A percentile compares a stretch with the other conserved stretches of the same genome.
Conservation (phyloP, 2,888 invertebrate genomes). For the Rhamnusium bicolor region DNA sequence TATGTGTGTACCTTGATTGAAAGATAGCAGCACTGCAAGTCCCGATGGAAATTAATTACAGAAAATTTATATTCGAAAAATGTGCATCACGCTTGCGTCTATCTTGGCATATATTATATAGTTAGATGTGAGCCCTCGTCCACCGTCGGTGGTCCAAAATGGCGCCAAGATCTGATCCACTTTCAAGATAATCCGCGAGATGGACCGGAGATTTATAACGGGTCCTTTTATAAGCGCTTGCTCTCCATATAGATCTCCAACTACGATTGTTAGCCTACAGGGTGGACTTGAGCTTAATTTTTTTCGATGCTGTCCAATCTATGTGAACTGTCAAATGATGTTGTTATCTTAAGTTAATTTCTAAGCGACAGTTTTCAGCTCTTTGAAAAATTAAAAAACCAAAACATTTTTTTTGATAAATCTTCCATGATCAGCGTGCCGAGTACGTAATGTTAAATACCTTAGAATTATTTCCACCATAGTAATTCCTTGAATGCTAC, state of each 20-base stretch:
- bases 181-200: constrained; percentile 65
- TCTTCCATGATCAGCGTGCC: too few relatives aligned
- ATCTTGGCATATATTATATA: background rate
- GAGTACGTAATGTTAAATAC: too few relatives aligned
- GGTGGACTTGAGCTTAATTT: constrained; percentile 7
- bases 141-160: constrained; percentile 63
- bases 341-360: too few relatives aligned
- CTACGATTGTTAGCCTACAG: constrained; percentile 46
- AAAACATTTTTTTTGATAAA: too few relatives aligned
- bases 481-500: too few relatives aligned
- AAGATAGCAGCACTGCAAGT: background rate
- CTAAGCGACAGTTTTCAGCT: too few relatives aligned
- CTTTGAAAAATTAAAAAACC: too few relatives aligned
- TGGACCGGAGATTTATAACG: constrained; percentile 65
- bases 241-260: constrained; percentile 59
- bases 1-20: too few relatives aligned
- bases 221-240: constrained; percentile 59
- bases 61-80: constrained; percentile 22
- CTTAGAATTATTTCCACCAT: too few relatives aligned
- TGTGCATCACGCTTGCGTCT: constrained; percentile 1
- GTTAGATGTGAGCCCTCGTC: constrained; percentile 11
- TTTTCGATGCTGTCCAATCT: background rate
- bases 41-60: background rate
- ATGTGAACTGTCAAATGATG: too few relatives aligned
- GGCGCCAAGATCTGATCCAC: constrained; percentile 65